Percentiles rank a stretch among this genome's conserved stretches.
Conservation (phyloP, 2,888 invertebrate genomes). For the Eubasilissa splendida region DNA sequence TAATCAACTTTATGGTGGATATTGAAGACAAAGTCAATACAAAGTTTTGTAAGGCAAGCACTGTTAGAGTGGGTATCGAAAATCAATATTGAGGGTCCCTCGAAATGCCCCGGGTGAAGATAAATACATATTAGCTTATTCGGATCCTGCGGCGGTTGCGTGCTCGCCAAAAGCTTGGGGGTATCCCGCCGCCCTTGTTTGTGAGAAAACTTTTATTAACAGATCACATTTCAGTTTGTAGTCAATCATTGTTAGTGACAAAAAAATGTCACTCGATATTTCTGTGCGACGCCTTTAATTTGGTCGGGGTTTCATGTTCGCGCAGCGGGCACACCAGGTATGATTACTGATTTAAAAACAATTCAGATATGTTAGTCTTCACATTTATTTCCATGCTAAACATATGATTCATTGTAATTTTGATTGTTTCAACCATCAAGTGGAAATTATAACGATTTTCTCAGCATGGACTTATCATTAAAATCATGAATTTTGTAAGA, state of each 20-base stretch:
- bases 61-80: not conserved
- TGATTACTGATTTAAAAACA: too few species aligned
- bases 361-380: too few species aligned
- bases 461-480: too few species aligned
- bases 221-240: slow-evolving; percentile 42
- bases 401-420: too few species aligned
- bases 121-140: slow-evolving; percentile 37
- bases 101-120: slow-evolving; percentile 23
- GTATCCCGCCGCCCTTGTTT: slow-evolving; percentile 34
- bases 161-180: slow-evolving; percentile 15
- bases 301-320: slow-evolving; percentile 35
- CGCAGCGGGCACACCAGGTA: slow-evolving; percentile 14
- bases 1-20: too few species aligned
- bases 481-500: too few species aligned
- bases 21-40: too few species aligned
- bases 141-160: slow-evolving; percentile 13
- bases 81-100: slow-evolving; percentile 37
- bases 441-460: too few species aligned
- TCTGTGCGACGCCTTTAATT: slow-evolving; percentile 36
- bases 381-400: too few species aligned
- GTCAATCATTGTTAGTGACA: slow-evolving; percentile 37
- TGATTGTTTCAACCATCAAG: too few species aligned
- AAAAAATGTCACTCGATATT: slow-evolving; percentile 43
- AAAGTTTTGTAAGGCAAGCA: too few species aligned
- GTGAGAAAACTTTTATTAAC: slow-evolving; percentile 45